These are phyloP conservation scores for Tragelaphus scriptus DNA, from an alignment of 2,113 vertebrate genomes.

Conservation along the genomic window DNA sequence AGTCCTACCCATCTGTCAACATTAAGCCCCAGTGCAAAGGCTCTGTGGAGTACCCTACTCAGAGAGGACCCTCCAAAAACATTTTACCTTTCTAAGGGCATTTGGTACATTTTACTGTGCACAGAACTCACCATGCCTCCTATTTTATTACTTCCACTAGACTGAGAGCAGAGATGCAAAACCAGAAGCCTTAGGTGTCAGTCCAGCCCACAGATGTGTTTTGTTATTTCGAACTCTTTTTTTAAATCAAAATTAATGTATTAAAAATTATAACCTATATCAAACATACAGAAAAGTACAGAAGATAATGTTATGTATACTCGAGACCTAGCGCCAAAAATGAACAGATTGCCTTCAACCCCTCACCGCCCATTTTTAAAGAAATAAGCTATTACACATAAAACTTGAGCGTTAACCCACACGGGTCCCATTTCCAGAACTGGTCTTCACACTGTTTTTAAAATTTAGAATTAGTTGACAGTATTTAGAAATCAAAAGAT, in stretches of 20 bases:
- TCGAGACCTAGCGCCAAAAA: not conserved
- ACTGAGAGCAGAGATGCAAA: not conserved
- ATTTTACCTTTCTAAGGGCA: not conserved
- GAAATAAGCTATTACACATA: not conserved
- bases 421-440: not conserved
- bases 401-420: not conserved
- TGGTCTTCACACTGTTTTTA: not conserved
- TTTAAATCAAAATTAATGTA: not conserved
- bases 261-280: not conserved
- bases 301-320: not conserved
- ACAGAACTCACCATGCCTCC: accelerated
- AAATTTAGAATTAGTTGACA: not conserved
- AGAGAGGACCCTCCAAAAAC: accelerated
- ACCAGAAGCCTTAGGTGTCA: not conserved
- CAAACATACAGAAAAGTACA: not conserved
- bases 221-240: not conserved
- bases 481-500: not conserved
- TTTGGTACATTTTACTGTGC: not conserved
- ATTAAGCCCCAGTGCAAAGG: not conserved
- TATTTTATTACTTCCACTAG: not conserved
- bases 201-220: not conserved
- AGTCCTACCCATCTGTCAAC: not conserved
- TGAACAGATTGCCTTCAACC: not conserved
- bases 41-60: too few species aligned
- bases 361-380: not conserved